A percentile compares a stretch with the other conserved stretches of the same genome.
phyloP scores from a whole-genome alignment of 30 jellyfish, hydroid and myxozoan genomes.

The Morbakka virulenta region DNA sequence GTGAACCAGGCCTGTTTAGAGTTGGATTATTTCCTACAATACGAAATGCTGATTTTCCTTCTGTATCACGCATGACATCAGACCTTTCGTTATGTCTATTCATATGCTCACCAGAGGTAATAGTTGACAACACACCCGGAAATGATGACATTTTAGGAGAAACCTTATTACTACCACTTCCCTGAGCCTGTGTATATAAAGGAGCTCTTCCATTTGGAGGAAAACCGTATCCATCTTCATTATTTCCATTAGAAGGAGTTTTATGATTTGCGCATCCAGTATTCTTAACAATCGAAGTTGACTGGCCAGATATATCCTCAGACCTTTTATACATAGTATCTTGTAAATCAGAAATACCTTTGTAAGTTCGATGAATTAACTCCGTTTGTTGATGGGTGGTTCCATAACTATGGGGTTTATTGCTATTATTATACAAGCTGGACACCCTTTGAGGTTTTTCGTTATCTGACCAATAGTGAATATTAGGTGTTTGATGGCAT shows the following conservation, averaged over 20 bases:
- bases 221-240: not conserved
- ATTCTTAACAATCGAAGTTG: not conserved
- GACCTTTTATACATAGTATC: no score
- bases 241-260: not conserved
- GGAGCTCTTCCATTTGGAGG: not conserved
- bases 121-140: not conserved
- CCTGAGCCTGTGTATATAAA: not conserved
- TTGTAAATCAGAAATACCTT: not conserved
- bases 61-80: not conserved
- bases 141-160: not conserved
- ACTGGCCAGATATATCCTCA: not conserved
- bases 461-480: not conserved
- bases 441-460: not conserved
- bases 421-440: not conserved
- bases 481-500: not conserved
- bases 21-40: not conserved
- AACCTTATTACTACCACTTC: no score
- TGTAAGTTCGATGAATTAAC: not conserved
- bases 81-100: not conserved
- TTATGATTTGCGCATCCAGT: not conserved
- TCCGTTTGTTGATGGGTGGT: not conserved
- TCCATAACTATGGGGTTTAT: not conserved
- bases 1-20: constrained; percentile 31
- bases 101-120: not conserved
- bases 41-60: constrained; percentile 41